These are phyloP conservation scores for Hucho hucho DNA, from an alignment of 2,113 vertebrate genomes.

Conservation along the genomic window DNA sequence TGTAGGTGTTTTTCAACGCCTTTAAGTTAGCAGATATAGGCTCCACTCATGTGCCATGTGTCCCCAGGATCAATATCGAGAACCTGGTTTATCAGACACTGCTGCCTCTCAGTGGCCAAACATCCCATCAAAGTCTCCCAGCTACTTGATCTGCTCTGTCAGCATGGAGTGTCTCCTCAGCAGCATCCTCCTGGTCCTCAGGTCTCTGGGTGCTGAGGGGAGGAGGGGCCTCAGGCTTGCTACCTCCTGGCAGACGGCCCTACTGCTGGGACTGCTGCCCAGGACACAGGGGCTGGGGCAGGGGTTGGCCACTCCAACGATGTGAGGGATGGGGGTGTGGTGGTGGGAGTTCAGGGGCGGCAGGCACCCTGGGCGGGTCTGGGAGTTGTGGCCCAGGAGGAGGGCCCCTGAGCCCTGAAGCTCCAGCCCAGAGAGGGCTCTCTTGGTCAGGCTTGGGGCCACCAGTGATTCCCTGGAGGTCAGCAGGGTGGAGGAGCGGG, in stretches of 20 bases:
- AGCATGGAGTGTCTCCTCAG: conserved; percentile 49
- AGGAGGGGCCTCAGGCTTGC: too few relatives aligned
- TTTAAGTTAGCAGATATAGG: too few relatives aligned
- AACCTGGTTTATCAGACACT: too few relatives aligned
- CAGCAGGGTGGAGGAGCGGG: conserved; percentile 60
- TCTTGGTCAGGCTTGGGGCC: conserved; percentile 51
- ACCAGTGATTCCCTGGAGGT: conserved; percentile 69
- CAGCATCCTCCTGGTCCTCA: conserved; percentile 66
- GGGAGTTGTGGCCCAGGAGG: conserved; percentile 1
- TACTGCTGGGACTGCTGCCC: background rate
- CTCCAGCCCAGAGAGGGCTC: conserved; percentile 62
- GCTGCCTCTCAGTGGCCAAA: conserved; percentile 42
- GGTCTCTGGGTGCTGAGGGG: too few relatives aligned
- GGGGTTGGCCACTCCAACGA: conserved; percentile 36
- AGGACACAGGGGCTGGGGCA: background rate
- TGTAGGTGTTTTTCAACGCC: too few relatives aligned
- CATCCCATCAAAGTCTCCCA: conserved; percentile 70
- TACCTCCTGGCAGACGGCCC: too few relatives aligned
- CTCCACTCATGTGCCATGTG: too few relatives aligned
- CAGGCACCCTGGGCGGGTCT: conserved; percentile 72
- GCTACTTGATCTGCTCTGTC: conserved; percentile 76
- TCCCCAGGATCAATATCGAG: too few relatives aligned
- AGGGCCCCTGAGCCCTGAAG: conserved; percentile 65
- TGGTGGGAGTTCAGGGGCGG: conserved; percentile 73
- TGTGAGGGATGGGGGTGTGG: conserved; percentile 61